phyloP scores from a whole-genome alignment of 2,888 invertebrate genomes.

The Orthonevra nobilis region DNA sequence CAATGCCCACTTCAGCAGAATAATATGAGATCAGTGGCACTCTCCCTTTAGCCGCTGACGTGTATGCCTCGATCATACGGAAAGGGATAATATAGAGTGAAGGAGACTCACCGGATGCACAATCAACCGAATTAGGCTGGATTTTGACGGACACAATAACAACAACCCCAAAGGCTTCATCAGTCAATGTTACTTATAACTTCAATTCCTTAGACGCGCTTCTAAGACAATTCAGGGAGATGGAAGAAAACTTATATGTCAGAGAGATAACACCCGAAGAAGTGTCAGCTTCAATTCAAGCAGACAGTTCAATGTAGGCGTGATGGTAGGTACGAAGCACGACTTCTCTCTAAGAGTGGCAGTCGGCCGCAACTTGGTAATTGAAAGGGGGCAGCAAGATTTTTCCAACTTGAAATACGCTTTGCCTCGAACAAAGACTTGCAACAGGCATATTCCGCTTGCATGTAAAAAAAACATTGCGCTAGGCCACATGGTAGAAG shows the following conservation, averaged over 20 bases:
- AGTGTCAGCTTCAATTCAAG: slow-evolving; percentile 1
- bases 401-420: slow-evolving; percentile 9
- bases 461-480: neutral
- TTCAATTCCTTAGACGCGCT: neutral
- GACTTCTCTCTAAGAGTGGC: neutral
- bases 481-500: slow-evolving; percentile 9
- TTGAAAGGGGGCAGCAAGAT: slow-evolving; percentile 9
- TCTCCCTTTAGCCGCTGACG: too few relatives aligned
- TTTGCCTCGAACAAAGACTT: neutral
- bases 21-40: too few relatives aligned
- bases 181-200: neutral
- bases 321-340: slow-evolving; percentile 5
- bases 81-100: neutral
- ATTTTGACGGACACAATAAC: slow-evolving; percentile 3
- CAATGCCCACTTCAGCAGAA: too few relatives aligned
- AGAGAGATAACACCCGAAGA: neutral
- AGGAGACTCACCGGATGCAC: neutral
- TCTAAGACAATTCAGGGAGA: slow-evolving; percentile 3
- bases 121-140: slow-evolving; percentile 9
- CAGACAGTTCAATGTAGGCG: neutral
- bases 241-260: slow-evolving; percentile 9
- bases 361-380: neutral
- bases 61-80: neutral
- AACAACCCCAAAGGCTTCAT: neutral
- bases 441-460: neutral